Evolutionary conservation across 2,888 invertebrate genomes (phyloP), one percentile per base, ranked within the genome.

Genomic region (Idaea biselata): DNA sequence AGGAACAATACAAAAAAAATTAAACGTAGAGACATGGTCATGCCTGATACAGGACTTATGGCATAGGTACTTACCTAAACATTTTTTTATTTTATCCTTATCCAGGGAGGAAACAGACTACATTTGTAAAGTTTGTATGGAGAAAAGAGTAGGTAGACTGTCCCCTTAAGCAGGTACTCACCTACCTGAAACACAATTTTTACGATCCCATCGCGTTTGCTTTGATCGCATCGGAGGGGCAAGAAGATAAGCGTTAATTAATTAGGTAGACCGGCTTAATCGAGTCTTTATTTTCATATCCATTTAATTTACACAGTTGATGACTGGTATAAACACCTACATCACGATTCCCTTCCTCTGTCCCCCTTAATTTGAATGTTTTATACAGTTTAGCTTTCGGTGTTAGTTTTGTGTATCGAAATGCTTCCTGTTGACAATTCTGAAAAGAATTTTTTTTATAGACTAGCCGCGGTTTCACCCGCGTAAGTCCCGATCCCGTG

Each of bases 271-370:
- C 74, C 75, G 72, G 76, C 78, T 80, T 82, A 82, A 82, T 83
- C 82, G 82, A 81, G 80, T 81, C 79, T 80, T 81, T 83, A 81
- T 82, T 78, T 83, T 81, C 82, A 77, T 84, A 80, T 83, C 78
- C 81, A 81, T 82, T 84, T 81, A 83, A 84, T 84, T 83, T 83
- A 84, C 84, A 82, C 79, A 81, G 77, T 80, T 77, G 80, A 79
- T 79, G 82, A 79, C 76, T 80, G 81, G 79, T 81, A 84, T 84
- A 83, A 84, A 83, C 84, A 84, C 81, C 80, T 81, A 81, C 82
- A 82, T 83, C 78, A 73, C 78, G 81, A 81, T 82, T 80, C 74
- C 78, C 14, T 76, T 77, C 76, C 76, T 78, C 78, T 80, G 74
- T 78, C 76, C 77, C 76, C 76, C 78, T 78, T 78, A 78, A 82